Evolutionary conservation across 1,140 invertebrate genomes (phyloP).

Genomic region (Drosophila paulistorum): DNA sequence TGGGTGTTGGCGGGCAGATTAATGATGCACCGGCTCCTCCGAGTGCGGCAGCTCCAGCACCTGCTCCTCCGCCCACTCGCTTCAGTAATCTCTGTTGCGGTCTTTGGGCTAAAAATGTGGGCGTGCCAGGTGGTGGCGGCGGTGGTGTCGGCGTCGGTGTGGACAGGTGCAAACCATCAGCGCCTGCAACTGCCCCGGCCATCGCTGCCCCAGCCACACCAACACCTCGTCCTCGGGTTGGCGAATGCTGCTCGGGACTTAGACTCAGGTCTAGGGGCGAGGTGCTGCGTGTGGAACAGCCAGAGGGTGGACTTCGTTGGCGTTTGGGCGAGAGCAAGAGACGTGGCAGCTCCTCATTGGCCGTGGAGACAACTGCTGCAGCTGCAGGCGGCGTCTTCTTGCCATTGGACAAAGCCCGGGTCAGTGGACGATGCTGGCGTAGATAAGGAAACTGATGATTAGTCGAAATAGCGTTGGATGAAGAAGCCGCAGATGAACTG

Average conservation of each 20-base stretch:
- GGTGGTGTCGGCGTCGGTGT: neutral
- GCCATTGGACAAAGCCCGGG: constrained; percentile 78
- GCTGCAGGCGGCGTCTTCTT: constrained; percentile 39
- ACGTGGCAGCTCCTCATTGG: constrained; percentile 37
- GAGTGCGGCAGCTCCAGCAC: constrained; percentile 28
- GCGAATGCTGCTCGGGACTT: constrained; percentile 70
- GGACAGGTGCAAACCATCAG: neutral
- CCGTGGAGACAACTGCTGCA: constrained; percentile 23
- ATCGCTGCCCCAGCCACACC: constrained; percentile 31
- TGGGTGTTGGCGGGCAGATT: constrained; percentile 91
- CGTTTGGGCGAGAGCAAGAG: constrained; percentile 72
- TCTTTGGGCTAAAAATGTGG: constrained; percentile 81
- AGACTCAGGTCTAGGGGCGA: constrained; percentile 73
- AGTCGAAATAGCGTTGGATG: constrained; percentile 28
- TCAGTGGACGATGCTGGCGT: constrained; percentile 79
- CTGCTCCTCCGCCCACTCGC: constrained; percentile 83
- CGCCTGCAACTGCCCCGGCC: neutral
- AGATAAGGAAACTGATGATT: constrained; percentile 68
- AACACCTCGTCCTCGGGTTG: constrained; percentile 61
- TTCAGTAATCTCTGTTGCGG: constrained; percentile 85
- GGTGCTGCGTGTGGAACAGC: constrained; percentile 78
- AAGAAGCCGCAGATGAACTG: neutral
- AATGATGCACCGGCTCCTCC: constrained; percentile 28
- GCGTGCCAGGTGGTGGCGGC: constrained; percentile 34
- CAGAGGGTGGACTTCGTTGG: constrained; percentile 76